These are phyloP conservation scores for Oscheius sp. DNA, from an alignment of 2,888 invertebrate species.

Conservation along the genomic window DNA sequence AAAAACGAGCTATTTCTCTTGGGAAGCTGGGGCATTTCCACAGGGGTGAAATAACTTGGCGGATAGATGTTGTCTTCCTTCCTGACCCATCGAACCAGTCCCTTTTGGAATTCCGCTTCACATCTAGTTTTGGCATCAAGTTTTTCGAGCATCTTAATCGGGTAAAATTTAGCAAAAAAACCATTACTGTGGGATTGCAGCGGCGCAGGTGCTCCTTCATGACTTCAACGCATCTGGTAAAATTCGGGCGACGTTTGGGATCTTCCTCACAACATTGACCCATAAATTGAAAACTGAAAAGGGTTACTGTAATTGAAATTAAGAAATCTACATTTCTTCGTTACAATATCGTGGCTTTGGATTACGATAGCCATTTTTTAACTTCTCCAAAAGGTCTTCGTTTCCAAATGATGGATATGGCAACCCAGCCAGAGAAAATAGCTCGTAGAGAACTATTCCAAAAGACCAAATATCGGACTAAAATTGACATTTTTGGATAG, in stretches of 20 bases:
- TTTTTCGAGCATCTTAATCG: too few relatives aligned
- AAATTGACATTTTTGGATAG: background rate
- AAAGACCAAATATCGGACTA: constrained; percentile 76
- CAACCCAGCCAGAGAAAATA: constrained; percentile 80
- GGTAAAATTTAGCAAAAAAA: too few relatives aligned
- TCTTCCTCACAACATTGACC: constrained; percentile 86
- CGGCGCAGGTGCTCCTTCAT: too few relatives aligned
- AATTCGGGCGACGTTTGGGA: constrained; percentile 84
- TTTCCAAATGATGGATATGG: constrained; percentile 77
- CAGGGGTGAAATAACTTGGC: too few relatives aligned
- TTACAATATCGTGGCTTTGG: constrained; percentile 87
- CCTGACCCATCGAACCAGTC: too few relatives aligned
- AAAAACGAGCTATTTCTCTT: too few relatives aligned
- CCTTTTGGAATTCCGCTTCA: too few relatives aligned
- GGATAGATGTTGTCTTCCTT: too few relatives aligned
- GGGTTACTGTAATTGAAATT: background rate
- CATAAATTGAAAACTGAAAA: constrained; percentile 82
- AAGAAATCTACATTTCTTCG: constrained; percentile 78
- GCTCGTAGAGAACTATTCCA: constrained; percentile 77
- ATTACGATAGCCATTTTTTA: constrained; percentile 88
- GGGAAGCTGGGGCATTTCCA: too few relatives aligned
- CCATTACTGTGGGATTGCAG: too few relatives aligned
- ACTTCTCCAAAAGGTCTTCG: constrained; percentile 62
- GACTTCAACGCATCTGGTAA: constrained; percentile 75
- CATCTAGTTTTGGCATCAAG: too few relatives aligned